These are phyloP conservation scores for Heliconius melpomene DNA, from an alignment of 1,140 invertebrate species.

Conservation along the genomic window DNA sequence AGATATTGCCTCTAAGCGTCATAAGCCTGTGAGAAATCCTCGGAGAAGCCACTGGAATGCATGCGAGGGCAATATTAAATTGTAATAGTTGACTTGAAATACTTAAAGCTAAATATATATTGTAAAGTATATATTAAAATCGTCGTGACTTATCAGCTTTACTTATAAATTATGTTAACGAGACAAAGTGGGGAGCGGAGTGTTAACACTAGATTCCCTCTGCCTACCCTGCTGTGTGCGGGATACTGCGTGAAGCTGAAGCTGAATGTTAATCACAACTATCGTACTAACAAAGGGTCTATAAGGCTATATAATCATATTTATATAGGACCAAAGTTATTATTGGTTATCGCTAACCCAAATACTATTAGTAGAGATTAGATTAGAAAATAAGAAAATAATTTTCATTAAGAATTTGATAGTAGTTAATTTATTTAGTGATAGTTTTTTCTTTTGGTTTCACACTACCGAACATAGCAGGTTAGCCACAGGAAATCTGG, in stretches of 20 bases:
- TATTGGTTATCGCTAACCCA: not conserved
- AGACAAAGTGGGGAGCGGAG: not conserved
- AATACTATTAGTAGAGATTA: not conserved
- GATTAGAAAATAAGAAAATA: not conserved
- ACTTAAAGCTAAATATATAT: not conserved
- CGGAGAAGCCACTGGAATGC: not conserved
- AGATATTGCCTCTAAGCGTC: not conserved
- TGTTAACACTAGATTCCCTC: not conserved
- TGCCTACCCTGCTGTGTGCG: not conserved
- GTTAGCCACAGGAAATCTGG: too few species aligned
- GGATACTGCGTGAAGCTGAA: not conserved
- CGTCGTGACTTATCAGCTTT: too few species aligned
- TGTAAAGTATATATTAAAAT: not conserved
- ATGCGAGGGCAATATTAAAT: not conserved
- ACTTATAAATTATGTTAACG: too few species aligned
- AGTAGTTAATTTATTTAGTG: not conserved
- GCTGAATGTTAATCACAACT: not conserved
- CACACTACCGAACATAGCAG: too few species aligned
- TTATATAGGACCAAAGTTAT: not conserved
- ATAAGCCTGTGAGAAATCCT: conserved; percentile 8
- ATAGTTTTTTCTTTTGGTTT: not conserved
- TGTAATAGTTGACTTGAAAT: not conserved
- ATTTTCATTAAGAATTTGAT: not conserved
- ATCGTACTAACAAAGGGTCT: not conserved
- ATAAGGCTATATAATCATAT: not conserved